These are phyloP conservation scores for Sebastolobus alascanus DNA, from an alignment of 2,797 vertebrate species.

Conservation along the genomic window DNA sequence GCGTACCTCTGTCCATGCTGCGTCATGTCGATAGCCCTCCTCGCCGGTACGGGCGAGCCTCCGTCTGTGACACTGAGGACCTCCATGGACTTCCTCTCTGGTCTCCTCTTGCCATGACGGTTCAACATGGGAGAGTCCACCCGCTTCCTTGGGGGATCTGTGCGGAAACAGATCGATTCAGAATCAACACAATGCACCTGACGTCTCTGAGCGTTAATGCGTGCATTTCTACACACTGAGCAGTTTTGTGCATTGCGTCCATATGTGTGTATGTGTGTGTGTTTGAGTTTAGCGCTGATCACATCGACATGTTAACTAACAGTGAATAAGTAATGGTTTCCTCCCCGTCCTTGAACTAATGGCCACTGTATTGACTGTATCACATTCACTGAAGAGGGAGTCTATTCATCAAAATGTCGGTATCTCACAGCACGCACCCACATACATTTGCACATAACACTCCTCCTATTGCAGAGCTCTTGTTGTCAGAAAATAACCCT, in stretches of 20 bases:
- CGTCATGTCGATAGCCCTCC: slow-evolving; percentile 96
- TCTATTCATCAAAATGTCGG: slow-evolving; percentile 71
- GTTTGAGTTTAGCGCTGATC: slow-evolving; percentile 45
- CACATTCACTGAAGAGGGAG: slow-evolving; percentile 65
- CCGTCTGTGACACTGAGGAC: slow-evolving; percentile 98
- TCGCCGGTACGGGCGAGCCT: slow-evolving; percentile 95
- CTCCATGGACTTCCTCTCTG: slow-evolving; percentile 99
- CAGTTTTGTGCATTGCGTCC: neutral
- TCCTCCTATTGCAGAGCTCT: slow-evolving; percentile 27
- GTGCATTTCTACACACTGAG: slow-evolving; percentile 10
- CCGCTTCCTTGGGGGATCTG: slow-evolving; percentile 90
- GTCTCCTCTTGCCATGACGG: slow-evolving; percentile 96
- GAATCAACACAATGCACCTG: slow-evolving; percentile 8
- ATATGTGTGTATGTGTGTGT: slow-evolving; percentile 4
- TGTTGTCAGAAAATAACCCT: slow-evolving; percentile 54
- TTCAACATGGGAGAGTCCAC: slow-evolving; percentile 99
- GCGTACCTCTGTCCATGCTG: slow-evolving; percentile 95
- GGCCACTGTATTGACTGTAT: slow-evolving; percentile 67
- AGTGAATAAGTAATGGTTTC: slow-evolving; percentile 71
- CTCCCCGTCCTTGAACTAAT: slow-evolving; percentile 70
- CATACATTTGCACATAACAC: slow-evolving; percentile 24
- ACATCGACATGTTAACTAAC: slow-evolving; percentile 64
- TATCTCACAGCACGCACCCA: slow-evolving; percentile 25
- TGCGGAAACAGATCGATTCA: neutral
- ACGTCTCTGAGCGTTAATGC: neutral